These are phyloP conservation scores for Psophia crepitans DNA, from an alignment of 2,113 vertebrate species.

Conservation along the genomic window DNA sequence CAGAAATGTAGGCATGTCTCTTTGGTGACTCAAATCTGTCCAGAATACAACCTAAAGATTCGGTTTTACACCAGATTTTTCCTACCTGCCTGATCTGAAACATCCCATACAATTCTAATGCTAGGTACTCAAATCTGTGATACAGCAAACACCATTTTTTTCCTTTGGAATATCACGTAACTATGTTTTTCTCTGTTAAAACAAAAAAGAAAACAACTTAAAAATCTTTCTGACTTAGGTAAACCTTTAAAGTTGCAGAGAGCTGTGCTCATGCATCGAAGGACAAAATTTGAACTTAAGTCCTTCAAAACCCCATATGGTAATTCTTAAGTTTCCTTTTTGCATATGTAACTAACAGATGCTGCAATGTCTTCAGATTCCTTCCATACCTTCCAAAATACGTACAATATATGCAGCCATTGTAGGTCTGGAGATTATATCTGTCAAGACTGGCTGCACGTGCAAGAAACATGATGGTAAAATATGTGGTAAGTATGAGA, in stretches of 20 bases:
- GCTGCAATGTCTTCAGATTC: slow-evolving; percentile 68
- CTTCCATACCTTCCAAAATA: slow-evolving; percentile 76
- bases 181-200: background rate
- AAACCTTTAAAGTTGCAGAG: background rate
- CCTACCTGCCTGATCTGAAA: background rate
- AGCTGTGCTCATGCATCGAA: background rate
- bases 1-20: background rate
- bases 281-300: slow-evolving; percentile 30
- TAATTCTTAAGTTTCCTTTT: slow-evolving; percentile 57
- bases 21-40: background rate
- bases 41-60: background rate
- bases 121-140: background rate
- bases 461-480: slow-evolving; percentile 59
- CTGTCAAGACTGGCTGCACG: slow-evolving; percentile 72
- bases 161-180: background rate
- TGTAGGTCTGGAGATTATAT: slow-evolving; percentile 76
- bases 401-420: slow-evolving; percentile 49
- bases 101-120: background rate
- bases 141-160: background rate
- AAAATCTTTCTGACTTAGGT: background rate
- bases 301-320: slow-evolving; percentile 55
- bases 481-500: slow-evolving; percentile 69
- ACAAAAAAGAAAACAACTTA: background rate
- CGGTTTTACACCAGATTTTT: background rate
- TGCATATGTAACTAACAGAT: slow-evolving; percentile 64